These are phyloP conservation scores for Achlya flavicornis DNA, from an alignment of 2,888 invertebrate species.

Conservation along the genomic window DNA sequence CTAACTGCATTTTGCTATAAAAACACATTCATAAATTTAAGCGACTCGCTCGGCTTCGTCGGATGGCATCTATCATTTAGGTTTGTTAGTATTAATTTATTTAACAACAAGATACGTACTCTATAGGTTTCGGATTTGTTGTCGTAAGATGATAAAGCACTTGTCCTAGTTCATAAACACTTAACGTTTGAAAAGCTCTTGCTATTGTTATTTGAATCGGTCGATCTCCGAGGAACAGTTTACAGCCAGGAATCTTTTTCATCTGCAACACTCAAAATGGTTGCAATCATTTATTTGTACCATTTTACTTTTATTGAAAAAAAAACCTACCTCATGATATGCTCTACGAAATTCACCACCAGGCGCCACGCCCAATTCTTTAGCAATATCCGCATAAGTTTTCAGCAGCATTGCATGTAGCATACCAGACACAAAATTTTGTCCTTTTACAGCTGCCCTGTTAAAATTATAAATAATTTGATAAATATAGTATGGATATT, in stretches of 20 bases:
- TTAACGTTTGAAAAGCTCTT: slow-evolving; percentile 74
- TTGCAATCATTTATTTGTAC: not conserved
- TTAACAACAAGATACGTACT: slow-evolving; percentile 53
- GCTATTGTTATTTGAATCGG: slow-evolving; percentile 78
- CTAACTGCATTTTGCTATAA: slow-evolving; percentile 67
- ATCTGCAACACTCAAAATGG: slow-evolving; percentile 54
- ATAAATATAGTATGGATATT: not conserved
- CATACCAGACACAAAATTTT: slow-evolving; percentile 74
- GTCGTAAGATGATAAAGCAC: slow-evolving; percentile 73
- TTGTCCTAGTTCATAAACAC: slow-evolving; percentile 73
- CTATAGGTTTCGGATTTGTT: slow-evolving; percentile 68
- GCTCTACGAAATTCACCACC: slow-evolving; percentile 79
- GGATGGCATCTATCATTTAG: too few species aligned
- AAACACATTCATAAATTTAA: not conserved
- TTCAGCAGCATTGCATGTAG: slow-evolving; percentile 77
- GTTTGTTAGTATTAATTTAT: not conserved
- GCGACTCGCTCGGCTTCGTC: too few species aligned
- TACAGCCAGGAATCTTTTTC: slow-evolving; percentile 78
- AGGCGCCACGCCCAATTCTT: slow-evolving; percentile 76
- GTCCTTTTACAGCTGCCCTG: slow-evolving; percentile 74
- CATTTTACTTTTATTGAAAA: not conserved
- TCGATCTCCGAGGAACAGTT: slow-evolving; percentile 74
- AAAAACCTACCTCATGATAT: slow-evolving; percentile 68
- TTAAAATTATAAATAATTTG: slow-evolving; percentile 13
- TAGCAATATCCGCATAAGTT: slow-evolving; percentile 77